Base-by-base conservation (phyloP, 2,888 invertebrate species). In the Oligia fasciuncula region DNA sequence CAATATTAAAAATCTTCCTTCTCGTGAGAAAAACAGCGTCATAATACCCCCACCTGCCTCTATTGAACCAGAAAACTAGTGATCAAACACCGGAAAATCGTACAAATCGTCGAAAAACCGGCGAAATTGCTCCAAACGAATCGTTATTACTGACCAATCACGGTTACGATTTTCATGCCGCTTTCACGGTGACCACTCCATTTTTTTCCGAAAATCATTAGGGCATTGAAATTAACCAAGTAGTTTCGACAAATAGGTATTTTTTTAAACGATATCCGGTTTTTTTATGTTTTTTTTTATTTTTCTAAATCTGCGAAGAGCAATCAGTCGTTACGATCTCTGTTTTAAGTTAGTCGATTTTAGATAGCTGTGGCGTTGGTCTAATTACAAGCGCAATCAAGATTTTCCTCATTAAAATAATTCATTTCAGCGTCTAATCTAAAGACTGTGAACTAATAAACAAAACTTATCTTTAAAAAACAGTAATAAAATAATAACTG, bases 71-170 rank as follows among this genome's bases (percentile, higher is more conserved):
- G 95, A 95, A 96, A 96, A 95, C 91, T 91, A 91, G 94, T 94
- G 94, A 87, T 93, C 96, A 95, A 96, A 95, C 94, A 95, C 92
- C 96, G 96, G 95, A 96, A 96, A 96, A 97, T 96, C 95, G 93
- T 91, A 93, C 93, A 96, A 96, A 96, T 96, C 95, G 92, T 92
- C 93, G 93, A 95, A 95, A 96, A 95, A 94, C 95, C 95, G 89
- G 94, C 94, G 93, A 95, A 96, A 95, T 95, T 94, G 92, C 92
- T 92, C 93, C 92, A 94, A 94, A 94, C 93, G 93, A 95, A 94
- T 94, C 94, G 93, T 87, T 92, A 92, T 92, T 93, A 90, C 89
- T 92, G 89, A 92, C 93, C 94, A 94, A 95, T 94, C 92, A 92
- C 86, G 90, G 89, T 85, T 87, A 87, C 88, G 92, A 95, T 94